Evolutionary conservation across 2,888 invertebrate genomes (phyloP).

Genomic region (Folsomia manolachei): DNA sequence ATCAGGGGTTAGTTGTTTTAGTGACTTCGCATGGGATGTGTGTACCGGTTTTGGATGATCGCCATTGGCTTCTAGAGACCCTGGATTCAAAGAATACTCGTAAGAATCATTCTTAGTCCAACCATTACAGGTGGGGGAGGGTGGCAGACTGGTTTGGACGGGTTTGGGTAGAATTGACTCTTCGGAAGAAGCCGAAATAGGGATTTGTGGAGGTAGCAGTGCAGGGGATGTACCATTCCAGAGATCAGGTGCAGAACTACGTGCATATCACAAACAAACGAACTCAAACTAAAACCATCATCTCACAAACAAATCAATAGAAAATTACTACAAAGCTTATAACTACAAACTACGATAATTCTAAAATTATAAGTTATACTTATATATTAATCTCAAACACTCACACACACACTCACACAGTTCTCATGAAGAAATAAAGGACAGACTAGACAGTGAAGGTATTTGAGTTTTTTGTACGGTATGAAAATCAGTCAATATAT

Average conservation of each 20-base stretch:
- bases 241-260: slow-evolving; percentile 29
- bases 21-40: no score
- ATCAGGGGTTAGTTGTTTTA: no score
- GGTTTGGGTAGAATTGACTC: background rate
- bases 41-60: no score
- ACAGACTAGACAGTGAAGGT: no score
- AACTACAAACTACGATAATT: no score
- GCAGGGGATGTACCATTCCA: slow-evolving; percentile 24
- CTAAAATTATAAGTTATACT: no score
- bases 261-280: slow-evolving; percentile 20
- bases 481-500: slow-evolving; percentile 43
- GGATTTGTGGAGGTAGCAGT: slow-evolving; percentile 2
- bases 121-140: background rate
- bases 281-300: background rate
- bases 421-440: no score
- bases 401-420: no score
- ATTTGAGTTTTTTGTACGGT: slow-evolving; percentile 1
- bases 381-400: no score
- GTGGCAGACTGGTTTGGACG: background rate
- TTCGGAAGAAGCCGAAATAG: background rate
- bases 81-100: no score
- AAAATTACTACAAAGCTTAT: slow-evolving; percentile 17
- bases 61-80: no score
- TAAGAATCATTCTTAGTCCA: background rate
- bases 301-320: background rate